Conservation (phyloP, 1,140 invertebrate species). For the Philopotamus ludificatus region DNA sequence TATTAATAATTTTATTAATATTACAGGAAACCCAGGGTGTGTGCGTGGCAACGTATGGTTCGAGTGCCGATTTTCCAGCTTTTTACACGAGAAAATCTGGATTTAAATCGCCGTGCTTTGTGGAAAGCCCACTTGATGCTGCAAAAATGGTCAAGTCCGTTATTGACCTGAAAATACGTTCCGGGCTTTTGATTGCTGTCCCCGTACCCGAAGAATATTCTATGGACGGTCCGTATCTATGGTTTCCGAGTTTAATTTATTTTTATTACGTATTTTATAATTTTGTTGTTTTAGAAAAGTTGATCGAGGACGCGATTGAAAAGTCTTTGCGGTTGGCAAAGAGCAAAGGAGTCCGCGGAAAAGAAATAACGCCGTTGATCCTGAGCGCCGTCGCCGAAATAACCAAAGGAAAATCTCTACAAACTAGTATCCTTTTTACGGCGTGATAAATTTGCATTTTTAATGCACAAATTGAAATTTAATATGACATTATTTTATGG, state of each 20-base stretch:
- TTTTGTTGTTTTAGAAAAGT: slow-evolving; percentile 42
- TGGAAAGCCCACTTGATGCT: slow-evolving; percentile 63
- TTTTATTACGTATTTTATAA: slow-evolving; percentile 10
- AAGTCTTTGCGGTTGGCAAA: slow-evolving; percentile 70
- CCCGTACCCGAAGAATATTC: slow-evolving; percentile 78
- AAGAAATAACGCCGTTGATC: slow-evolving; percentile 91
- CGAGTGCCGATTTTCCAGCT: slow-evolving; percentile 71
- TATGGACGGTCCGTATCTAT: slow-evolving; percentile 53
- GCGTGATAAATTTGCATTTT: neutral
- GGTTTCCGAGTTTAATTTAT: neutral
- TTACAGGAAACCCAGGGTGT: slow-evolving; percentile 95
- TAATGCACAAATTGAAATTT: no score
- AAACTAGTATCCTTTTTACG: slow-evolving; percentile 67
- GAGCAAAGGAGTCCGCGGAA: slow-evolving; percentile 68
- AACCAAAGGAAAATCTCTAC: slow-evolving; percentile 77
- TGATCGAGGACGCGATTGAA: slow-evolving; percentile 70
- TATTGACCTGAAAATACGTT: slow-evolving; percentile 62
- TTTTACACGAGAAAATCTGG: slow-evolving; percentile 82
- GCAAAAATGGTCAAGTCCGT: slow-evolving; percentile 67
- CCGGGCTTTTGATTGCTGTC: slow-evolving; percentile 87
- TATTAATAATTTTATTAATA: no score
- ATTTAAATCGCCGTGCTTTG: slow-evolving; percentile 67
- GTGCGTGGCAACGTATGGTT: slow-evolving; percentile 76
- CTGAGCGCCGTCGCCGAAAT: slow-evolving; percentile 72
- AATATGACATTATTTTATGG: no score